phyloP scores from a whole-genome alignment of 2,888 invertebrate genomes.

The Nebria salina region DNA sequence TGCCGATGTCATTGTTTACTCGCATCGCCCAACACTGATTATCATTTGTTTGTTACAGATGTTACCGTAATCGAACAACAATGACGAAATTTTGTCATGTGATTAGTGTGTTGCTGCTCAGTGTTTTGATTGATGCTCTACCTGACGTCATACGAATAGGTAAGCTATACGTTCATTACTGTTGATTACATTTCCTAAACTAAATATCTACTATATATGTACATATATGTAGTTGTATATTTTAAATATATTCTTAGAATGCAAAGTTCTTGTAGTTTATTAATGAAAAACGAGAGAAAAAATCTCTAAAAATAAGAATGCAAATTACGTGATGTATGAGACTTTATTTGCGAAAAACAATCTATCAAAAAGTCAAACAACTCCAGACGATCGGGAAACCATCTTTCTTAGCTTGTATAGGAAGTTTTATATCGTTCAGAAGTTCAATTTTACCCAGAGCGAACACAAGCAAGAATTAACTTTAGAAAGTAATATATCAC shows the following conservation, averaged over 20 bases:
- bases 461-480: constrained; percentile 12
- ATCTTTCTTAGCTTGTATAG: background rate
- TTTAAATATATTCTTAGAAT: too few relatives aligned
- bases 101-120: constrained; percentile 19
- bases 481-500: constrained; percentile 29
- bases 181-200: too few relatives aligned
- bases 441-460: background rate
- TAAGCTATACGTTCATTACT: constrained; percentile 54
- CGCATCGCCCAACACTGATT: background rate
- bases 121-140: constrained; percentile 54
- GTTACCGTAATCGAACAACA: constrained; percentile 34
- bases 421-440: constrained; percentile 9
- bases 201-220: too few relatives aligned
- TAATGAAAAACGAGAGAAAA: too few relatives aligned
- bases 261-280: too few relatives aligned
- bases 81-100: constrained; percentile 28
- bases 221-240: too few relatives aligned
- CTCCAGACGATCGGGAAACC: background rate
- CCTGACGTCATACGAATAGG: constrained; percentile 67
- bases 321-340: background rate
- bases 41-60: constrained; percentile 37
- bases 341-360: constrained; percentile 17
- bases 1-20: constrained; percentile 13
- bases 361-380: constrained; percentile 34
- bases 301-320: constrained; percentile 4